Base-by-base conservation (phyloP, 2,113 vertebrate species). In the Ictalurus punctatus region DNA sequence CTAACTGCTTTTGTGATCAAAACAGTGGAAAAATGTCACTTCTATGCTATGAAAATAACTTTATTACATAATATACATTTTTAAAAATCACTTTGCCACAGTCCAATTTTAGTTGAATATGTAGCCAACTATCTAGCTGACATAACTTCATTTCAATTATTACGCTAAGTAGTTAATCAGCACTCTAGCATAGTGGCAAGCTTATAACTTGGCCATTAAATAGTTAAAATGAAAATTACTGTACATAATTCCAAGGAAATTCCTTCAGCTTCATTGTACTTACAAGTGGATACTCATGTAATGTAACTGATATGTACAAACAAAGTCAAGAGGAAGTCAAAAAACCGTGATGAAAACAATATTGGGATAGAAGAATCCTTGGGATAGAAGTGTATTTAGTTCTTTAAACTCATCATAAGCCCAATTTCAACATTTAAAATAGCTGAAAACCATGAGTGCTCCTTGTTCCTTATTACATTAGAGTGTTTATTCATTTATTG, bases 401-500 rank as follows among this genome's bases (percentile, higher is more conserved):
- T 65, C 25, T 56, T 89, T 74, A 71, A 87, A 83, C 16, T 86
- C 56, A 65, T 14, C 40, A 61, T 54, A 48, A 82, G 23, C 25
- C 8, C n/a, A 54, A 82, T 69, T 63, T 65, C 12, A 80, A 17
- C n/a, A 21, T 65, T 85, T 30, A 34, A 85, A 23, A 74, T 44
- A 44, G 40, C 4, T 44, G 40, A 44, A 44, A 44, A 78, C 17
- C 30, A 69, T 10, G 14, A 79, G 25, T 27, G 44, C 6, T n/a
- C 44, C 48, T 34, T 17, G 69, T 34, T 82, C 21, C 34, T 52
- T 87, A 27, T 40, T 56, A 48, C 79, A 74, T 19, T 73, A 48
- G 23, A 74, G 25, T 27, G 25, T n/a, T 73, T 83, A 84, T 92
- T 93, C 92, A 92, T 92, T 95, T 94, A 94, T 93, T 94, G 92